Evolutionary conservation across 2,113 vertebrate species (phyloP), one percentile per base, ranked within the genome.

Genomic region (Polyodon spathula): DNA sequence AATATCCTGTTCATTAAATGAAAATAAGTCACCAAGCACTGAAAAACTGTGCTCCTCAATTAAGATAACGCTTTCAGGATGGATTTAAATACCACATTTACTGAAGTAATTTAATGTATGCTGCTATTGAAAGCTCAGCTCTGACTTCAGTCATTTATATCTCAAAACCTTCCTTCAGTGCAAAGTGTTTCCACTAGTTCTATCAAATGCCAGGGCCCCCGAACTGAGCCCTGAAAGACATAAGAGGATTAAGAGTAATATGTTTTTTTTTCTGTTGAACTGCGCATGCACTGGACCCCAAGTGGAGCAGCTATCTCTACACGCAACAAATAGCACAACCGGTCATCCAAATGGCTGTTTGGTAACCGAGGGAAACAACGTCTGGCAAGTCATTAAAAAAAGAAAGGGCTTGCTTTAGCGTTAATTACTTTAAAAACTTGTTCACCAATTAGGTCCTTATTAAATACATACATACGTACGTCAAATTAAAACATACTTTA

Each of bases 401-500:
- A 39, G 63, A 10, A 46, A 46, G 14, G 14, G 44, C 27, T 27
- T 27, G 27, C 58, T 66, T 60, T 54, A 50, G 56, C 60, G 61
- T 72, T 73, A 71, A 73, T 74, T 73, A 63, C 69, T 74, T 69
- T 71, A 55, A 63, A 60, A 46, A 70, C 67, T 62, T 66, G 63
- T 60, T 63, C 62, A 69, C 41, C 58, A 63, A 71, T 71, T 66
- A 71, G 54, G 62, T 52, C 61, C 71, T 67, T 66, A 71, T 76
- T 71, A 68, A 78, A 73, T 75, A 71, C 68, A 74, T n/a, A n/a
- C n/a, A n/a, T n/a, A n/a, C n/a, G n/a, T n/a, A n/a, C n/a, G n/a
- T 60, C 63, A 67, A 67, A 71, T 64, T 64, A 63, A 54, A 46
- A 48, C 8, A 37, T 17, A 10, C 17, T 55, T 16, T 40, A 53